These are phyloP conservation scores for Myotis planiceps DNA, from an alignment of 2,797 vertebrate species.

Conservation along the genomic window DNA sequence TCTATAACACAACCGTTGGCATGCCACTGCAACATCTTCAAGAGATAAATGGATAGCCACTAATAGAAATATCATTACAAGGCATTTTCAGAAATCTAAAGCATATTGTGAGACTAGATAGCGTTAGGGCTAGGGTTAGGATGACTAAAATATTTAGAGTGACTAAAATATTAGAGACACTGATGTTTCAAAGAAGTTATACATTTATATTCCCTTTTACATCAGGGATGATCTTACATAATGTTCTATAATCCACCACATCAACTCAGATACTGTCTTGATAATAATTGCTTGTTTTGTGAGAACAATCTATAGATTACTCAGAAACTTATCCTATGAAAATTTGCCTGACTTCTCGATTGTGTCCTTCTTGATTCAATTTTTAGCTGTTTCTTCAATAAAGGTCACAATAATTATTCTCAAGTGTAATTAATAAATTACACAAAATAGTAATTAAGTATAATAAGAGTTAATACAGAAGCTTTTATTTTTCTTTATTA, in stretches of 20 bases:
- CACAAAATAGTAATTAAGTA: background rate
- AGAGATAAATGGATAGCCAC: background rate
- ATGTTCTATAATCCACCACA: background rate
- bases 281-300: background rate
- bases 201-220: background rate
- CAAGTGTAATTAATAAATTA: background rate
- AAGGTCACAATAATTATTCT: background rate
- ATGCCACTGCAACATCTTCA: background rate
- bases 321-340: background rate
- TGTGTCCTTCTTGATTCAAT: background rate
- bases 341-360: background rate
- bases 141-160: background rate
- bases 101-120: background rate
- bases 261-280: background rate
- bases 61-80: background rate
- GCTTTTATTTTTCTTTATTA: background rate
- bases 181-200: background rate
- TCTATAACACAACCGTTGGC: background rate
- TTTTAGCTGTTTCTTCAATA: background rate
- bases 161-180: background rate
- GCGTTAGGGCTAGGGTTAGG: too few species aligned
- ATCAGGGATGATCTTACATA: background rate
- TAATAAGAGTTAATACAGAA: background rate
- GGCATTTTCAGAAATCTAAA: conserved; percentile 15
- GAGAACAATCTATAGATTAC: background rate